Evolutionary conservation across 2,113 vertebrate genomes (phyloP), one percentile per base, ranked within the genome.

Genomic region (Ornithorhynchus anatinus): DNA sequence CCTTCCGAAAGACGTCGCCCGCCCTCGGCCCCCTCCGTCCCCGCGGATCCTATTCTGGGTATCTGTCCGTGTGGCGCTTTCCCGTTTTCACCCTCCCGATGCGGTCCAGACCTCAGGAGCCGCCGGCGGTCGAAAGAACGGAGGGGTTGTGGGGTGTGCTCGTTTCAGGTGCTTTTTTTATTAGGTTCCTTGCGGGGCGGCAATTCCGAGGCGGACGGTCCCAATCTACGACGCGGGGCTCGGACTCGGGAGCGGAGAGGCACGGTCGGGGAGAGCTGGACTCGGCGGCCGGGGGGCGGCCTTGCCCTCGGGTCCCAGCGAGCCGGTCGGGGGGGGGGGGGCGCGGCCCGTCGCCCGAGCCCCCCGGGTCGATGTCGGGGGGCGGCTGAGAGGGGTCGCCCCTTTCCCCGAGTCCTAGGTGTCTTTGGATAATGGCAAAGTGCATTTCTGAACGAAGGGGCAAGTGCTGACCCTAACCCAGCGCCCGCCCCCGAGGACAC

Each of bases 91-190:
- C n/a, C n/a, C n/a, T n/a, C n/a, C n/a, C n/a, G n/a, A n/a, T n/a
- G n/a, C n/a, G n/a, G n/a, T n/a, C n/a, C n/a, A n/a, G n/a, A n/a
- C n/a, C n/a, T n/a, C n/a, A n/a, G n/a, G n/a, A n/a, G n/a, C n/a
- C n/a, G n/a, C n/a, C n/a, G n/a, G n/a, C n/a, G n/a, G n/a, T n/a
- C n/a, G n/a, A 27, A 63, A 37, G 29, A 27, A 53, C 22, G 13
- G 23, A 42, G 31, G 15, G 36, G n/a, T 40, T 4, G 0, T 0
- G 3, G 0, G 1, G 1, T 38, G 32, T 65, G 67, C 74, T 73
- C 33, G 3, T 81, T 89, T 86, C 73, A 79, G 88, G 84, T 67
- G 76, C 86, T 84, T 93, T n/a, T n/a, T n/a, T 92, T 93, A 93
- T 92, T 92, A 71, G 76, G 70, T 7, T 17, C 79, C 78, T 80